Percentiles rank a stretch among this genome's conserved stretches.
Conservation (phyloP, 1,140 invertebrate genomes). For the Drosophila bifasciata region DNA sequence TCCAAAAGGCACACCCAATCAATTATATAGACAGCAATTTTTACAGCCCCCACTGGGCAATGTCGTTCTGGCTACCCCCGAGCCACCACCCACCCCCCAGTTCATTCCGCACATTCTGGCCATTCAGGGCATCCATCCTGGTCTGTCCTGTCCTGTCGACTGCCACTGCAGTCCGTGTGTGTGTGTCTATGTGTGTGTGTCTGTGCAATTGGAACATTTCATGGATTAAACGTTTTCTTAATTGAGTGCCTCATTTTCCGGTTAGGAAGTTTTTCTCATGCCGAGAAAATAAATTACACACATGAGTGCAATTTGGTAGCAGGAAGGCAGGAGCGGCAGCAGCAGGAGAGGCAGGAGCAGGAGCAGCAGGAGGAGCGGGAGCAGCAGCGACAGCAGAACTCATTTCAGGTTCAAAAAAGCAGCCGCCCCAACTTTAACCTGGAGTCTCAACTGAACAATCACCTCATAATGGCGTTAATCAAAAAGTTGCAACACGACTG, state of each 20-base stretch:
- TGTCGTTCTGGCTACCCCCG: conserved; percentile 8
- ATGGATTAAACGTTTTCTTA: conserved; percentile 81
- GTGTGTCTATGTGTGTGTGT: conserved; percentile 16
- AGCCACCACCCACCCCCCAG: too few species aligned
- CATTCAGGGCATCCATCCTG: not conserved
- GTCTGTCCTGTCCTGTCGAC: conserved; percentile 14
- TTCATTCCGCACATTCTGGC: too few species aligned
- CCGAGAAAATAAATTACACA: conserved; percentile 82
- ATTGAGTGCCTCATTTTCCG: conserved; percentile 82
- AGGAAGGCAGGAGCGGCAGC: conserved; percentile 21
- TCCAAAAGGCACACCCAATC: conserved; percentile 70
- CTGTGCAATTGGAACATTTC: conserved; percentile 72
- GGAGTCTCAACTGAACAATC: conserved; percentile 76
- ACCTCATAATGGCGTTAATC: conserved; percentile 81
- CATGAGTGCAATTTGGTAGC: conserved; percentile 78
- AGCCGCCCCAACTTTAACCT: conserved; percentile 58
- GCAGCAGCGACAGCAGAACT: conserved; percentile 22
- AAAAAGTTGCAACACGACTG: conserved; percentile 69
- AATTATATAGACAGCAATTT: conserved; percentile 70
- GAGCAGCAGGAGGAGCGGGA: conserved; percentile 8
- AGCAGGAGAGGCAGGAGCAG: conserved; percentile 29
- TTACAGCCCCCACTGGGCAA: conserved; percentile 52
- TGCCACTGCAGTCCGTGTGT: not conserved
- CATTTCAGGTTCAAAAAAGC: conserved; percentile 7
- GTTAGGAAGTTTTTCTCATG: conserved; percentile 80